Percentiles rank a stretch among this genome's conserved stretches.
phyloP scores from a whole-genome alignment of 2,113 vertebrate species.

The Apteryx owenii region DNA sequence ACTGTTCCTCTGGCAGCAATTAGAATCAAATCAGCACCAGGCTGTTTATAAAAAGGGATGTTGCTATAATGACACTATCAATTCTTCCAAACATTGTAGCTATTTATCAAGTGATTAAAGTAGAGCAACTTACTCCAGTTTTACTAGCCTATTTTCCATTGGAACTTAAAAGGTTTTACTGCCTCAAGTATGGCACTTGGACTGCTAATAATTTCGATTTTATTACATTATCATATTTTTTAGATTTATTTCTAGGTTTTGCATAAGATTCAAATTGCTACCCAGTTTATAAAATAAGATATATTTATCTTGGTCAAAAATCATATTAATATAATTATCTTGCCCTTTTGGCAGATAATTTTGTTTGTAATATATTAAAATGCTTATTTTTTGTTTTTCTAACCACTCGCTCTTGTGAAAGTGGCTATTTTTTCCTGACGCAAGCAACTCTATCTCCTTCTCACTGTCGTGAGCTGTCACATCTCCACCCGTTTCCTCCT shows the following conservation, averaged over 20 bases:
- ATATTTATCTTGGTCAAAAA: constrained; percentile 75
- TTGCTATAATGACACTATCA: constrained; percentile 68
- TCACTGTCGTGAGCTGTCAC: neutral
- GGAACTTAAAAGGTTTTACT: constrained; percentile 71
- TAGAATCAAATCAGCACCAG: constrained; percentile 65
- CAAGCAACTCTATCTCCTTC: neutral
- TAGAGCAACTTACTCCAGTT: constrained; percentile 70
- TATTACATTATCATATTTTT: constrained; percentile 78
- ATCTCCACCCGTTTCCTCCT: neutral
- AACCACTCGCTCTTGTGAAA: constrained; percentile 24
- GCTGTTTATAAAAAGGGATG: constrained; percentile 69
- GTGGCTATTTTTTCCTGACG: neutral
- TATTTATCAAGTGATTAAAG: constrained; percentile 74
- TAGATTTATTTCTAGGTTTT: constrained; percentile 75
- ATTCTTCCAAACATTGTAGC: constrained; percentile 67
- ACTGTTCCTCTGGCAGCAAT: constrained; percentile 59
- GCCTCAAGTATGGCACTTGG: constrained; percentile 62
- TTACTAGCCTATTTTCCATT: constrained; percentile 70
- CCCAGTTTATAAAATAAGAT: constrained; percentile 67
- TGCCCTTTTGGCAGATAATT: constrained; percentile 73
- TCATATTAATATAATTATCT: constrained; percentile 74
- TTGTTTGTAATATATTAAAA: constrained; percentile 70
- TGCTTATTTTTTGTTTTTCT: constrained; percentile 63
- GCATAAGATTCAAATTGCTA: constrained; percentile 74
- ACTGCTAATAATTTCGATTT: constrained; percentile 71